Percentiles rank a stretch among this genome's conserved stretches.
These are phyloP conservation scores for Tridacna gigas DNA, from an alignment of 2,888 invertebrate species.

Conservation along the genomic window DNA sequence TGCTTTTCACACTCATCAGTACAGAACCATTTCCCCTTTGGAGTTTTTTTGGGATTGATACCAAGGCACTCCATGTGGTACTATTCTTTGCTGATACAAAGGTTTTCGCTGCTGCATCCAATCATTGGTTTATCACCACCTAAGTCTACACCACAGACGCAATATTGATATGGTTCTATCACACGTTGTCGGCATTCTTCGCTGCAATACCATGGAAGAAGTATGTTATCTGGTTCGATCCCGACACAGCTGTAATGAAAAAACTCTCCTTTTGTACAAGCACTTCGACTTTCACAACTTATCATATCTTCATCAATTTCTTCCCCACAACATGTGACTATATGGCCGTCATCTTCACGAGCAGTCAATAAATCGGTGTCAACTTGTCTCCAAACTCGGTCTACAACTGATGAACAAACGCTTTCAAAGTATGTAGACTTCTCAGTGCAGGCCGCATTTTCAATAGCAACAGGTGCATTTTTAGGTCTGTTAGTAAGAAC, in stretches of 20 bases:
- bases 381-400: slow-evolving; percentile 27
- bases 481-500: slow-evolving; percentile 32
- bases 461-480: slow-evolving; percentile 30
- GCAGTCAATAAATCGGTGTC: slow-evolving; percentile 31
- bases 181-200: no score
- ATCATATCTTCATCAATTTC: slow-evolving; percentile 31
- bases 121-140: slow-evolving; percentile 55
- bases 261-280: slow-evolving; percentile 42
- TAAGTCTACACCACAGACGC: slow-evolving; percentile 47
- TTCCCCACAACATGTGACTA: slow-evolving; percentile 39
- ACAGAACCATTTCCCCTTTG: slow-evolving; percentile 54
- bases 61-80: slow-evolving; percentile 53
- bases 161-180: slow-evolving; percentile 35
- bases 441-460: slow-evolving; percentile 14
- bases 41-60: slow-evolving; percentile 37
- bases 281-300: slow-evolving; percentile 30
- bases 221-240: no score
- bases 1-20: slow-evolving; percentile 34
- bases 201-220: no score
- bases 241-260: no score
- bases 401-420: slow-evolving; percentile 23
- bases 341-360: background rate
- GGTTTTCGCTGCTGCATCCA: slow-evolving; percentile 44
- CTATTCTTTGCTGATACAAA: slow-evolving; percentile 53
- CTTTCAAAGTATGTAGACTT: slow-evolving; percentile 32